Evolutionary conservation across 2,888 invertebrate genomes (phyloP).

Genomic region (Odontocolon sp.): DNA sequence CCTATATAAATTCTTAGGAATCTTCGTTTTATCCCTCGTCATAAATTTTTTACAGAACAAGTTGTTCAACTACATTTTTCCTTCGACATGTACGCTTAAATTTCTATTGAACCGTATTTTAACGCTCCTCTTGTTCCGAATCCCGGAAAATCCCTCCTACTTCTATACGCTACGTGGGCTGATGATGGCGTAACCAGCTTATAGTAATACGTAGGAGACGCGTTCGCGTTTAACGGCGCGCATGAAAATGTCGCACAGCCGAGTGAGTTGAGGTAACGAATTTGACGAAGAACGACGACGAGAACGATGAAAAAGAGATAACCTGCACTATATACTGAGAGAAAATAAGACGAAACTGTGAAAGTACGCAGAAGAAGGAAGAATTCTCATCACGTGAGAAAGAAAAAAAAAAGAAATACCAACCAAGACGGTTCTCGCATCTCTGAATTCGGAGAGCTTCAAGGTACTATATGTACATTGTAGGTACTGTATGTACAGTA

Average conservation of each 20-base stretch:
- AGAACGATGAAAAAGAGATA: background rate
- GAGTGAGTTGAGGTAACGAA: conserved; percentile 34
- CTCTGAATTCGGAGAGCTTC: conserved; percentile 36
- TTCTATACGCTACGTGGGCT: background rate
- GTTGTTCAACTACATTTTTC: background rate
- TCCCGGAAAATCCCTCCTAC: conserved; percentile 2
- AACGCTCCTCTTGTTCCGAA: conserved; percentile 7
- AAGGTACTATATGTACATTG: too few relatives aligned
- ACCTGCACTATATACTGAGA: background rate
- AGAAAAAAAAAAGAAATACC: conserved; percentile 8
- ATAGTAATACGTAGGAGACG: background rate
- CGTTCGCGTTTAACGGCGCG: conserved; percentile 29
- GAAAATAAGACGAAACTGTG: background rate
- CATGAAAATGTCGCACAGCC: conserved; percentile 33
- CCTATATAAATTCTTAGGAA: background rate
- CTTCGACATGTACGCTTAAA: background rate
- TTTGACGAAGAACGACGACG: conserved; percentile 32
- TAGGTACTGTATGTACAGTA: too few relatives aligned
- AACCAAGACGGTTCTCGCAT: background rate
- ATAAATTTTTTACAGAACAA: too few relatives aligned
- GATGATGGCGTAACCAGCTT: conserved; percentile 15
- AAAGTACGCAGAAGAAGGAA: conserved; percentile 1
- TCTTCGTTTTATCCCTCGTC: background rate
- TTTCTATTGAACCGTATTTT: conserved; percentile 3
- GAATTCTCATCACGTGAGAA: conserved; percentile 4